Base-by-base conservation (phyloP, 2,113 vertebrate species). In the Garra rufa region DNA sequence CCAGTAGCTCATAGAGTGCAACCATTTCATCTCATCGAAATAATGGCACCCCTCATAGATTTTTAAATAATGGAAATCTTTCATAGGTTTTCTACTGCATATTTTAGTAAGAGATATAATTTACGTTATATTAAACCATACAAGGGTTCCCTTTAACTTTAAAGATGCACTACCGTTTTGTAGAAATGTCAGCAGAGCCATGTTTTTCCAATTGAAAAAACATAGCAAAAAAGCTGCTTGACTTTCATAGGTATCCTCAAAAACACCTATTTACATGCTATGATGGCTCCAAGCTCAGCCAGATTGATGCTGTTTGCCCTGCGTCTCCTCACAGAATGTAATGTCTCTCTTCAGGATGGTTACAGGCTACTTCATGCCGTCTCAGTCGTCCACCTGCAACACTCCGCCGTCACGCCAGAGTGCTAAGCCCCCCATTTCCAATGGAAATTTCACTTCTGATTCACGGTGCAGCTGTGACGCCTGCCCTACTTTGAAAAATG, bases 381-480 rank as follows among this genome's bases (percentile, higher is more conserved):
- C 79, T 81, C 63, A 52, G 34, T 75, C 52, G 28, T 73, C 61
- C 86, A 87, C 82, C 86, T 85, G 86, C 46, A 74, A 70, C 61
- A 28, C 71, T 84, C 59, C 19, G 24, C 41, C 21, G 61, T 44
- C 21, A 75, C 17, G 24, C 26, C 55, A 74, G 76, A 84, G 73
- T 17, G 9, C 63, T 44, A 73, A 87, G 61, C 41, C 34, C 13
- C 79, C 81, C 73, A 85, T 85, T 85, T 79, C 61, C 79, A 85
- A 73, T 78, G 52, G 79, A 74, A 82, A 87, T 87, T 78, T 85
- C 71, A 82, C 67, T 69, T 81, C 44, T 59, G 46, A 84, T 57
- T 59, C 76, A 82, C 44, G 17, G 43, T 9, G 24, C 43, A 82
- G 55, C 44, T 78, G 57, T 52, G 75, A 59, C 24, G 61, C 59